phyloP scores from a whole-genome alignment of 2,113 vertebrate species.

The rat (Rattus norvegicus) region GRCr8 NC_086023.1:70820501-70821000 shows the following conservation, averaged over 20 bases:
- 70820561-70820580: neutral
- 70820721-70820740: neutral
- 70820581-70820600: neutral
- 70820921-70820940: neutral
- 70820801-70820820: neutral
- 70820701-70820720: neutral
- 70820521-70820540: neutral
- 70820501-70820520: neutral
- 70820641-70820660: neutral
- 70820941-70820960: neutral
- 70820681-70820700: neutral
- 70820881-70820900: neutral
- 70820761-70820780: neutral
- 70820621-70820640: neutral
- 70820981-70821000: neutral
- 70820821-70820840: neutral
- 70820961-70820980: neutral
- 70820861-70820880: neutral
- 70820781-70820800: neutral
- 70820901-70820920: neutral
- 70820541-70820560: neutral
- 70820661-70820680: neutral
- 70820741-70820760: neutral
- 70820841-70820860: neutral
- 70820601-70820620: neutral